phyloP scores from a whole-genome alignment of 2,888 invertebrate genomes.

The Cryptops parisi region DNA sequence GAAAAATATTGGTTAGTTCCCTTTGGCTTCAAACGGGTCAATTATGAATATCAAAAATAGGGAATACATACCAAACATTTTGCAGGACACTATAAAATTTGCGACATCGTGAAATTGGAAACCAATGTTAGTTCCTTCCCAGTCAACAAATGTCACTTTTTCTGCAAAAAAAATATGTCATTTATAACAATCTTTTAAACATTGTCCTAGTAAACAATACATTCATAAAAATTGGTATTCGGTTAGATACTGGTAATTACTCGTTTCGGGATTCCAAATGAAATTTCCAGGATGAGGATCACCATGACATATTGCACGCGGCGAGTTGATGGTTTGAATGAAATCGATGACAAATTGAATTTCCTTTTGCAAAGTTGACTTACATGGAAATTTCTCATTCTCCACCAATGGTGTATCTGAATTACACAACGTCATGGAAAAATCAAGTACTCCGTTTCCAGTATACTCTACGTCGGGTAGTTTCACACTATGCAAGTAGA shows the following conservation, averaged over 20 bases:
- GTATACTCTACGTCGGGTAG: not conserved
- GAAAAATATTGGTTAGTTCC: too few relatives aligned
- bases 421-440: not conserved
- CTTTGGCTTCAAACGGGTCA: too few relatives aligned
- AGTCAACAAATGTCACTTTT: not conserved
- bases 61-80: not conserved
- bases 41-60: too few relatives aligned
- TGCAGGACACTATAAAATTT: not conserved
- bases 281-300: not conserved
- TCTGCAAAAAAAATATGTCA: not conserved
- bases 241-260: not conserved
- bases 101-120: not conserved
- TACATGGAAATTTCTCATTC: not conserved
- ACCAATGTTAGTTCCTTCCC: not conserved
- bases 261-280: not conserved
- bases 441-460: not conserved
- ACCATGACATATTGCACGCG: not conserved
- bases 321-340: not conserved
- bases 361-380: not conserved
- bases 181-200: not conserved
- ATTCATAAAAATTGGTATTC: not conserved
- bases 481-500: not conserved
- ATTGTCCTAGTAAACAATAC: not conserved
- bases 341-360: not conserved
- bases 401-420: not conserved